Conservation (phyloP, 2,888 invertebrate genomes). For the Smittia aterrima region DNA sequence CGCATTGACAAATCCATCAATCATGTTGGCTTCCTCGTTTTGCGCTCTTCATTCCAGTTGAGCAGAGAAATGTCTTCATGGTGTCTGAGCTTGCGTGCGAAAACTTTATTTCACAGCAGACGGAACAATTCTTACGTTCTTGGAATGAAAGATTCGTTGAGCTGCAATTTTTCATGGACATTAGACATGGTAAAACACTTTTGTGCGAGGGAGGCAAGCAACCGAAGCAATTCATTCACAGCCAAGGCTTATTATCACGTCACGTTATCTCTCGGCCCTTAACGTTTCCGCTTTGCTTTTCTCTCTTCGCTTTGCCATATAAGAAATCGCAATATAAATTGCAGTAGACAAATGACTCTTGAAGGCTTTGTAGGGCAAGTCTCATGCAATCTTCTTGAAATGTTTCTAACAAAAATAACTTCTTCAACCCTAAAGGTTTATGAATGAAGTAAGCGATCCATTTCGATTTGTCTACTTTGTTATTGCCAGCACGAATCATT, state of each 20-base stretch:
- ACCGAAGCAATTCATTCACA: not conserved
- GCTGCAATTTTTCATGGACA: not conserved
- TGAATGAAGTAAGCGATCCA: too few relatives aligned
- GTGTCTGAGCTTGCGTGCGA: constrained; percentile 11
- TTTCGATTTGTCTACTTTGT: too few relatives aligned
- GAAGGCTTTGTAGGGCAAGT: too few relatives aligned
- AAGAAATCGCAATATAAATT: too few relatives aligned
- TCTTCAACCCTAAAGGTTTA: too few relatives aligned
- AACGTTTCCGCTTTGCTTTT: not conserved
- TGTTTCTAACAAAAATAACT: too few relatives aligned
- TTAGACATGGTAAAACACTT: not conserved
- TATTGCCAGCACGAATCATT: too few relatives aligned
- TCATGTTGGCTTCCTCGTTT: constrained; percentile 13
- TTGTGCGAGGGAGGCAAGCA: not conserved
- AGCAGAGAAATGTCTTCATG: not conserved
- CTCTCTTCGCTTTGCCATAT: not conserved
- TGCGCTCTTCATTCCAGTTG: not conserved
- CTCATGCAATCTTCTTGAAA: too few relatives aligned
- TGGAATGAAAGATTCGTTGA: not conserved
- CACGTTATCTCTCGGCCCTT: constrained; percentile 2
- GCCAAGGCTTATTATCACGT: constrained; percentile 14
- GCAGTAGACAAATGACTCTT: too few relatives aligned
- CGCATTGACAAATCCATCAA: constrained; percentile 38
- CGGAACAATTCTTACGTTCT: not conserved
- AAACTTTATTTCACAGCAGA: not conserved